These are phyloP conservation scores for Euspilapteryx auroguttella DNA, from an alignment of 2,888 invertebrate species.

Conservation along the genomic window DNA sequence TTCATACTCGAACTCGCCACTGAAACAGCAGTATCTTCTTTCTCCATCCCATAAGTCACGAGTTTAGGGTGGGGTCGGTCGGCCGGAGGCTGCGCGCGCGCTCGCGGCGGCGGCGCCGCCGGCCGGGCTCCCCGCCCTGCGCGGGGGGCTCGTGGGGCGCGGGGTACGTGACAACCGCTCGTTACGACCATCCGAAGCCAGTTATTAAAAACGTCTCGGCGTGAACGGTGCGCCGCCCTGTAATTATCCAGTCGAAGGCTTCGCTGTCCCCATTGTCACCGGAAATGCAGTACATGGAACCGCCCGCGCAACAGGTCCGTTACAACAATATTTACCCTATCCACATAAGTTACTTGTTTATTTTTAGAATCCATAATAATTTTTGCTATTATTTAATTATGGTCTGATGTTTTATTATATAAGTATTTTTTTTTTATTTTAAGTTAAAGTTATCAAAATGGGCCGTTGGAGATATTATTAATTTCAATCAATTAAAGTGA, in stretches of 20 bases:
- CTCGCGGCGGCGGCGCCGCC: slow-evolving; percentile 17
- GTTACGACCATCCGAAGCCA: slow-evolving; percentile 60
- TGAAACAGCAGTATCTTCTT: too few relatives aligned
- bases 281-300: slow-evolving; percentile 57
- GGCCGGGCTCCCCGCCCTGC: slow-evolving; percentile 9
- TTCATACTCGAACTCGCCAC: too few relatives aligned
- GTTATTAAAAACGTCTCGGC: slow-evolving; percentile 64
- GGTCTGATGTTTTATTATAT: too few relatives aligned
- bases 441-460: too few relatives aligned
- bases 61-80: slow-evolving; percentile 32
- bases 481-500: too few relatives aligned
- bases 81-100: slow-evolving; percentile 35
- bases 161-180: slow-evolving; percentile 60
- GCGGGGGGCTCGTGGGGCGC: slow-evolving; percentile 27
- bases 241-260: slow-evolving; percentile 56
- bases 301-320: slow-evolving; percentile 56
- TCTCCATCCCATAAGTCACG: slow-evolving; percentile 47
- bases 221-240: slow-evolving; percentile 60
- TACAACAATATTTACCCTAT: slow-evolving; percentile 15
- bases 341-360: too few relatives aligned
- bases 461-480: too few relatives aligned
- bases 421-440: too few relatives aligned
- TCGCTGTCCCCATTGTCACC: slow-evolving; percentile 47
- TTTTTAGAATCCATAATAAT: too few relatives aligned
- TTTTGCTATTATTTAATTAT: too few relatives aligned